A percentile compares a stretch with the other conserved stretches of the same genome.
Conservation (phyloP, 37 sponge, comb jelly and placozoan species). For the Chondrilla cf. caribensis region DNA sequence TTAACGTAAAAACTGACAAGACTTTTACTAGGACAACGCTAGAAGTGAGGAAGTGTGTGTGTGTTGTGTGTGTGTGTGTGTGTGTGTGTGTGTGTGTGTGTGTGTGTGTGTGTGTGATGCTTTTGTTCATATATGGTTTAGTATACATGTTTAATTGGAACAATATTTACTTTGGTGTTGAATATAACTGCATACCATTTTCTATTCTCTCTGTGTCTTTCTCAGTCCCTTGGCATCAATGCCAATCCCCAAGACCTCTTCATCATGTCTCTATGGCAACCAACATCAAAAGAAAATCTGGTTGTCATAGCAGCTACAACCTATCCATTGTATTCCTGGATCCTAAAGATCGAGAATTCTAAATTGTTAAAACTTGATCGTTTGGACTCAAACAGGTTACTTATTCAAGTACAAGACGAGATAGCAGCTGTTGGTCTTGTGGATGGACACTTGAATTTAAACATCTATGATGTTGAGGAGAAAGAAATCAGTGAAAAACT, state of each 20-base stretch:
- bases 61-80: slow-evolving; percentile 8
- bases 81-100: not conserved
- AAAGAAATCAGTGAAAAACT: not conserved
- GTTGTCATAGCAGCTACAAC: slow-evolving; percentile 3
- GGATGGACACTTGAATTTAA: not conserved
- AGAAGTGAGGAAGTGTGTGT: not conserved
- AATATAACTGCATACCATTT: not conserved
- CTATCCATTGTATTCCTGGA: not conserved
- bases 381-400: not conserved
- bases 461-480: not conserved
- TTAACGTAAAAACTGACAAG: no score
- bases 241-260: not conserved
- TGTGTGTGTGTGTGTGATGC: not conserved
- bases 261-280: not conserved
- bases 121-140: not conserved
- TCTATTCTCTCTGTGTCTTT: not conserved
- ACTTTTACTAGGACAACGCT: no score
- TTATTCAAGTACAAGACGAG: not conserved
- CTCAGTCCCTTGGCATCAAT: not conserved
- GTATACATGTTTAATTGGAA: no score
- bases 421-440: not conserved
- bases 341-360: not conserved
- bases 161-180: no score
- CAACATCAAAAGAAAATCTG: not conserved
- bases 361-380: not conserved